Base-by-base conservation (phyloP, 2,113 vertebrate species). In the Monopterus albus region DNA sequence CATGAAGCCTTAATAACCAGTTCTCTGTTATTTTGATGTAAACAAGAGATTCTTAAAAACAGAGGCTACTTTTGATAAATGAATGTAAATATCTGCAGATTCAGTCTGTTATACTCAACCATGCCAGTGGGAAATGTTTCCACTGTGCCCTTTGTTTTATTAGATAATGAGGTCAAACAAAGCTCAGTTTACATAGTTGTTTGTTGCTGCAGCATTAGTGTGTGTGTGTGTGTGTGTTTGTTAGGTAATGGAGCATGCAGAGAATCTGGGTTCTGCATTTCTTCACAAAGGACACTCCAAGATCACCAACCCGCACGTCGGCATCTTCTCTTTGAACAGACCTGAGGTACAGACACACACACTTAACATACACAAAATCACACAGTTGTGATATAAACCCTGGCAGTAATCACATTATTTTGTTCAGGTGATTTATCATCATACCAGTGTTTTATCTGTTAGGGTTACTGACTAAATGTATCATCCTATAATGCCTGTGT, bases 251-350 rank as follows among this genome's bases (percentile, higher is more conserved):
- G 94, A 96, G 14, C 85, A 89, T 90, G 78, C 95, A 0, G 94
- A 96, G 67, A 92, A 53, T 15, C 76, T 98, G 68, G 97, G 97
- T 10, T 99, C 97, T 4, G 96, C 93, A 0, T 92, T 99, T 74
- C 86, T 98, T 28, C 88, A 95, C 61, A 95, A 92, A 87, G 96
- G 96, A 68, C 95, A 94, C 90, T 94, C 91, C 67, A 87, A 94
- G 4, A 81, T 80, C 23, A 52, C 79, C 0, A 76, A 93, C 42
- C 92, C 94, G 11, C 90, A 93, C 65, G 84, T 99, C 15, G 97
- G 97, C 84, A 95, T 99, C 81, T 98, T 98, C 63, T 91, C 96
- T 43, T 96, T 98, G 84, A 98, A 97, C 91, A 94, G 95, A 87
- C 94, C 96, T 1, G 96, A 99, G 96, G 97, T 98, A 60, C 43